Conservation (phyloP, 2,797 vertebrate species). For the Ctenopoma kingsleyae region DNA sequence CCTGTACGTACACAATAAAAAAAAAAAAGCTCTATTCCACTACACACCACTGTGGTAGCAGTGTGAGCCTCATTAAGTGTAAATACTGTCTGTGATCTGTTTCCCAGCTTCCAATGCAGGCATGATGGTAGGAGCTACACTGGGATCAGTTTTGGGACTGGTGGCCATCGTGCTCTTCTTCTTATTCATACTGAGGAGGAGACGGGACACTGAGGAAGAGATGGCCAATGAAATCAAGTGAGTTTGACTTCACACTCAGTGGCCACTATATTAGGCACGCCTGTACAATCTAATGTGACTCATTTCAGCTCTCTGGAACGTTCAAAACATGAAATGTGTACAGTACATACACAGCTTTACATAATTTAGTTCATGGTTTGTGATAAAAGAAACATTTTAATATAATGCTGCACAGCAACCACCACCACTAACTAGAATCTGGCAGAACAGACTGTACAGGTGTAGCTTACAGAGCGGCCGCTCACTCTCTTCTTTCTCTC, state of each 20-base stretch:
- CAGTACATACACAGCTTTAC: not conserved
- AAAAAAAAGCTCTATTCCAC: not conserved
- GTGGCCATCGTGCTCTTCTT: constrained; percentile 85
- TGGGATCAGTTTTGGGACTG: constrained; percentile 90
- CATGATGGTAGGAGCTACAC: constrained; percentile 87
- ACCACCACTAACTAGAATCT: too few species aligned
- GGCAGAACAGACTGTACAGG: not conserved
- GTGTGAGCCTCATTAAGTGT: not conserved
- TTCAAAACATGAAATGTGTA: not conserved
- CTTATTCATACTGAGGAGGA: constrained; percentile 86
- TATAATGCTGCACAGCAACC: too few species aligned
- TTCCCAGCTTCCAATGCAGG: constrained; percentile 85
- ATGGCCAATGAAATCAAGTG: constrained; percentile 97
- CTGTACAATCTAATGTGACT: too few species aligned
- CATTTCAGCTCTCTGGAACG: not conserved
- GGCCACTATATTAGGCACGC: not conserved
- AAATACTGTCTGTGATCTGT: constrained; percentile 15
- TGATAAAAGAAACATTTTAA: too few species aligned
- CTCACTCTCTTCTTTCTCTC: not conserved
- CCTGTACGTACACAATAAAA: constrained; percentile 83
- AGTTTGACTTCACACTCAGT: not conserved
- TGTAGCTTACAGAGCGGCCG: too few species aligned
- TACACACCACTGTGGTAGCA: not conserved
- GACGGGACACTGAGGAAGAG: constrained; percentile 88
- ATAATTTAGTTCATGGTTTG: too few species aligned